Evolutionary conservation across 1,140 invertebrate species (phyloP).

Genomic region (Hylyphantes graminicola): DNA sequence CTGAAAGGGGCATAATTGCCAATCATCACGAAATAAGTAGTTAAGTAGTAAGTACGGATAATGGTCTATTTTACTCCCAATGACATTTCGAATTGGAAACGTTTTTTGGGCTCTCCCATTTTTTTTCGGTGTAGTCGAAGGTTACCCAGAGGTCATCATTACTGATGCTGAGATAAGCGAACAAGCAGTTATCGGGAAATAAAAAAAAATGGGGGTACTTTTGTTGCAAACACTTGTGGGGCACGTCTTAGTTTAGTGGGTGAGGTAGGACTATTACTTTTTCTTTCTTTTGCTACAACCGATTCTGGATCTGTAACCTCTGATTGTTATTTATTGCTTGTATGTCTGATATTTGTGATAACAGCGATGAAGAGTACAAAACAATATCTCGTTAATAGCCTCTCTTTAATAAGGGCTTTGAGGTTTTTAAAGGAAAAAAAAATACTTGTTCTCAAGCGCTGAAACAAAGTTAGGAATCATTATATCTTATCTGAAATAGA

Average conservation of each 20-base stretch:
- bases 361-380: too few relatives aligned
- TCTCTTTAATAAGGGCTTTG: too few relatives aligned
- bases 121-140: conserved; percentile 29
- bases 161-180: conserved; percentile 46
- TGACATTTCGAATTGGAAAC: conserved; percentile 53
- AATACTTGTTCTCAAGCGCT: too few relatives aligned
- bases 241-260: conserved; percentile 1
- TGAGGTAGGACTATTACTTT: conserved; percentile 26
- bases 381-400: too few relatives aligned
- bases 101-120: conserved; percentile 44
- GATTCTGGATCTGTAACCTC: background rate
- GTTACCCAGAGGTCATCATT: conserved; percentile 32
- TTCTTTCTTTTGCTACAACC: background rate
- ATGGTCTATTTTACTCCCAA: conserved; percentile 58
- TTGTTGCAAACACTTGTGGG: conserved; percentile 6
- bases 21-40: conserved; percentile 59
- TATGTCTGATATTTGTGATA: background rate
- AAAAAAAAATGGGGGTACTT: conserved; percentile 25
- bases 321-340: background rate
- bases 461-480: too few relatives aligned
- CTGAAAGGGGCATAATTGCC: conserved; percentile 56
- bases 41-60: conserved; percentile 58
- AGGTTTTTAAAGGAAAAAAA: too few relatives aligned
- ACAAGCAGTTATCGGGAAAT: conserved; percentile 51
- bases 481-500: too few relatives aligned